Evolutionary conservation across 1,140 invertebrate species (phyloP).

Genomic region (Eriosoma lanigerum): DNA sequence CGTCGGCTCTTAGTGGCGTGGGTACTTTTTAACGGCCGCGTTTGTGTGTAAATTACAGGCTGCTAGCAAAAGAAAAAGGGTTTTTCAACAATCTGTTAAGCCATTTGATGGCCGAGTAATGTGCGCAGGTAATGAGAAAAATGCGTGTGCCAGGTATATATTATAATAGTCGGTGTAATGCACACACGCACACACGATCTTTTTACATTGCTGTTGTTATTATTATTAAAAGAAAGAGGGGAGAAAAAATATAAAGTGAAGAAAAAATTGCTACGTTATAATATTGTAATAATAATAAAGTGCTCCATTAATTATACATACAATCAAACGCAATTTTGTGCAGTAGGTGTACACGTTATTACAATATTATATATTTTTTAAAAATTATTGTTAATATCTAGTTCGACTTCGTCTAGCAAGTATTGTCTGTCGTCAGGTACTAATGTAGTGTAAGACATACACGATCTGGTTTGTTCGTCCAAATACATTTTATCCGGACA

Average conservation of each 20-base stretch:
- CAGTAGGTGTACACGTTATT: too few relatives aligned
- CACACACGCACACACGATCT: constrained; percentile 46
- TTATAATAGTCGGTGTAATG: not conserved
- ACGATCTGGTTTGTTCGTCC: too few relatives aligned
- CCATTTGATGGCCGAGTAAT: constrained; percentile 37
- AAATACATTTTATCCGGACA: not conserved
- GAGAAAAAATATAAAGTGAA: not conserved
- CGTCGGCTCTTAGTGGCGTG: constrained; percentile 25
- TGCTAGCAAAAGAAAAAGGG: constrained; percentile 41
- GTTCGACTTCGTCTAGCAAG: too few relatives aligned
- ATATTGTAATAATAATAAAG: not conserved
- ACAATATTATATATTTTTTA: too few relatives aligned
- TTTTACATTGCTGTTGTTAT: constrained; percentile 22
- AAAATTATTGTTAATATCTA: too few relatives aligned
- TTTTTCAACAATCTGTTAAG: constrained; percentile 46
- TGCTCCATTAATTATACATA: constrained; percentile 8
- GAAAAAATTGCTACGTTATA: constrained; percentile 22
- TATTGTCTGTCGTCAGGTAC: too few relatives aligned
- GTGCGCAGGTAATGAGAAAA: constrained; percentile 42
- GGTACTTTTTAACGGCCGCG: constrained; percentile 32
- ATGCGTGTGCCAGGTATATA: constrained; percentile 43
- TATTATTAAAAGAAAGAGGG: not conserved
- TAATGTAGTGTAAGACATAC: too few relatives aligned
- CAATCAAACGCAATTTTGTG: not conserved
- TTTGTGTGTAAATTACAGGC: constrained; percentile 48